phyloP scores from a whole-genome alignment of 1,140 invertebrate species.

The Bicyclus anynana region DNA sequence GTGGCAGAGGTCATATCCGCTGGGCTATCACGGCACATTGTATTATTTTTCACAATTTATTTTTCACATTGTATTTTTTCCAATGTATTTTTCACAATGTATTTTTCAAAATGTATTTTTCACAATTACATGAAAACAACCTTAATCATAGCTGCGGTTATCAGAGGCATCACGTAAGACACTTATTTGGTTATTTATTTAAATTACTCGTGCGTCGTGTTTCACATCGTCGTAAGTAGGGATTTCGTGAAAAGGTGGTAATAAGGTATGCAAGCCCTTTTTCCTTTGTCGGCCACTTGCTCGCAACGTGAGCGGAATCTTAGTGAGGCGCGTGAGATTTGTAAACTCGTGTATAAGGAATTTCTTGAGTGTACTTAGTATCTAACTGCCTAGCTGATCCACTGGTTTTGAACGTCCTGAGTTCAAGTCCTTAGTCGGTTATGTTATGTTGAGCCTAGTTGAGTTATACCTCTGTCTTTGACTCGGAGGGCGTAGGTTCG shows the following conservation, averaged over 20 bases:
- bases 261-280: constrained; percentile 75
- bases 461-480: too few species aligned
- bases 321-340: constrained; percentile 48
- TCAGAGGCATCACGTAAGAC: constrained; percentile 43
- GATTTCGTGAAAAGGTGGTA: constrained; percentile 69
- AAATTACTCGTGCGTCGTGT: constrained; percentile 58
- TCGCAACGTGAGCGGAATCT: constrained; percentile 69
- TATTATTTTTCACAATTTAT: too few species aligned
- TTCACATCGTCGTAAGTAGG: constrained; percentile 59
- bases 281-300: constrained; percentile 73
- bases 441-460: too few species aligned
- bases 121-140: constrained; percentile 3
- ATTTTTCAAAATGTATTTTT: too few species aligned
- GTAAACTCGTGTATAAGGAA: constrained; percentile 43
- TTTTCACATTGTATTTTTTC: too few species aligned
- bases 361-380: constrained; percentile 29
- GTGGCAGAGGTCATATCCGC: too few species aligned
- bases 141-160: constrained; percentile 9
- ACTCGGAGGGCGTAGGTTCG: too few species aligned
- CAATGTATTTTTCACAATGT: too few species aligned
- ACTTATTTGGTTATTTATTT: constrained; percentile 49
- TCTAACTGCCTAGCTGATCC: too few species aligned
- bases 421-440: too few species aligned
- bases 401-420: too few species aligned
- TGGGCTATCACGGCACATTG: too few species aligned